Conservation (phyloP, 2,888 invertebrate species). For the Hydropsyche betteni region DNA sequence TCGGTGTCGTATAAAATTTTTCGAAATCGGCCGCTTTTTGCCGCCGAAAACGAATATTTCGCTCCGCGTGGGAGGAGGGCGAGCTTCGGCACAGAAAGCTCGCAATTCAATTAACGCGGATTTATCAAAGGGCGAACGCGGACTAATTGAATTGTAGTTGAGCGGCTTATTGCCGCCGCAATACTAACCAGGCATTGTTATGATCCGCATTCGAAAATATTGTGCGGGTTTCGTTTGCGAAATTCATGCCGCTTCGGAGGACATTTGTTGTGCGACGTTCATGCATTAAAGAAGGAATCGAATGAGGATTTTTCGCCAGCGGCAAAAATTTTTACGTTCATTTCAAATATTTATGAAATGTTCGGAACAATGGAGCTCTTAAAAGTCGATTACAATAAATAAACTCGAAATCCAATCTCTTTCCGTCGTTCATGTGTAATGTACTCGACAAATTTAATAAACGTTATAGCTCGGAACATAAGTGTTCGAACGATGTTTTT, state of each 20-base stretch:
- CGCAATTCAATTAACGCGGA: slow-evolving; percentile 15
- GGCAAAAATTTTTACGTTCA: neutral
- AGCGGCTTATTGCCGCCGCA: slow-evolving; percentile 11
- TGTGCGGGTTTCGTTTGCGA: too few relatives aligned
- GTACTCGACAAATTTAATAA: too few relatives aligned
- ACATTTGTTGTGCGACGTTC: too few relatives aligned
- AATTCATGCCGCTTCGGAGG: too few relatives aligned
- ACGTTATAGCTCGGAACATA: too few relatives aligned
- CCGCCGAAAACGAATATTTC: too few relatives aligned
- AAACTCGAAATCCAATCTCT: slow-evolving; percentile 7
- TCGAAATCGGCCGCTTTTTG: neutral
- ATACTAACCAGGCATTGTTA: neutral
- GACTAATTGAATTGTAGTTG: slow-evolving; percentile 23
- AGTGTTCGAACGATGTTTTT: too few relatives aligned
- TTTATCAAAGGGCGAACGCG: slow-evolving; percentile 21
- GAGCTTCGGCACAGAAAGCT: neutral
- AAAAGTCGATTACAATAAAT: slow-evolving; percentile 37
- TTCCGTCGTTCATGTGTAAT: neutral
- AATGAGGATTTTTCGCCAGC: too few relatives aligned
- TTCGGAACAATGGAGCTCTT: slow-evolving; percentile 35
- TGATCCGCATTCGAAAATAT: slow-evolving; percentile 12
- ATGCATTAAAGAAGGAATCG: too few relatives aligned
- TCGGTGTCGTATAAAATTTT: slow-evolving; percentile 5
- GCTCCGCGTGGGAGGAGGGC: too few relatives aligned
- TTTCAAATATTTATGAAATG: slow-evolving; percentile 36